A percentile compares a stretch with the other conserved stretches of the same genome.
These are phyloP conservation scores for Oreotrochilus melanogaster DNA, from an alignment of 2,113 vertebrate species.

Conservation along the genomic window DNA sequence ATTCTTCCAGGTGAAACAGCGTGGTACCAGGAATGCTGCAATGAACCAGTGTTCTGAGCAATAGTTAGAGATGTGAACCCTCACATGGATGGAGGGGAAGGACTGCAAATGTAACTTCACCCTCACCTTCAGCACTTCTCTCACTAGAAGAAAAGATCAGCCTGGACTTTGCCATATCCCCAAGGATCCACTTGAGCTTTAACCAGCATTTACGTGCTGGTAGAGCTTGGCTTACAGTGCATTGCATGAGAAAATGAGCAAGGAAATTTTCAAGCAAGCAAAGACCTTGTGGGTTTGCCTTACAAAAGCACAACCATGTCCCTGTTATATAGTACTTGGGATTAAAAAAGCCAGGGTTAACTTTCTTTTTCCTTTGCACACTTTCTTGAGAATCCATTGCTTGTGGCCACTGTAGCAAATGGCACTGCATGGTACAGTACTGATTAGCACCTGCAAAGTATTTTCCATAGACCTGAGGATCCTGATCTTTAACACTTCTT, in stretches of 20 bases:
- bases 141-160: neutral
- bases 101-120: neutral
- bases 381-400: neutral
- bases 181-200: neutral
- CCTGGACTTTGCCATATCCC: neutral
- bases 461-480: neutral
- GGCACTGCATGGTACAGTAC: neutral
- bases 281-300: neutral
- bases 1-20: neutral
- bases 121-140: neutral
- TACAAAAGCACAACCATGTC: neutral
- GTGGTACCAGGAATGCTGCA: neutral
- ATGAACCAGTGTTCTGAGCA: neutral
- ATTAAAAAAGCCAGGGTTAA: neutral
- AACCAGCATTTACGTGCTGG: neutral
- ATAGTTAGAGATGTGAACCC: fast-evolving
- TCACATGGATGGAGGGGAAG: neutral
- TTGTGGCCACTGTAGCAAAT: neutral
- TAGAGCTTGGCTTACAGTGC: neutral
- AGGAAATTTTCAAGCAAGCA: neutral
- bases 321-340: neutral
- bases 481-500: neutral
- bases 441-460: neutral
- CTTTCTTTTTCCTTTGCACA: neutral
- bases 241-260: neutral